Evolutionary conservation across 1,140 invertebrate species (phyloP).

Genomic region (Eueides isabella): DNA sequence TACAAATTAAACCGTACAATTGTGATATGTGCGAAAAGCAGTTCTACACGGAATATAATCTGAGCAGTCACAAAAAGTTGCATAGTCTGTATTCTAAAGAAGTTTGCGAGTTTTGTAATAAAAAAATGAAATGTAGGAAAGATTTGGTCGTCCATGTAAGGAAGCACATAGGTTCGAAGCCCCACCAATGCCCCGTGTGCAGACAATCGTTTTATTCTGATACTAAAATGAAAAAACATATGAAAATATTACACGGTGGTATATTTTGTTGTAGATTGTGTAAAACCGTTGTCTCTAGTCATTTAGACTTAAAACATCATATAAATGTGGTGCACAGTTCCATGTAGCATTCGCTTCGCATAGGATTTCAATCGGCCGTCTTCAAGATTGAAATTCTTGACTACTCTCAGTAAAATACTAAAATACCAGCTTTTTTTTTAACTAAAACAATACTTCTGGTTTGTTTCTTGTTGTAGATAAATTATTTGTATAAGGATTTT

Average conservation of each 20-base stretch:
- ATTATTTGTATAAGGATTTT: neutral
- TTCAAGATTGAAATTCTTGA: neutral
- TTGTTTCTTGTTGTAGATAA: neutral
- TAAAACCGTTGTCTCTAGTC: conserved; percentile 55
- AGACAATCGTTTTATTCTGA: conserved; percentile 60
- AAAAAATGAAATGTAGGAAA: conserved; percentile 59
- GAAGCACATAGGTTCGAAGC: conserved; percentile 68
- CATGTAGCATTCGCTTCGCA: conserved; percentile 46
- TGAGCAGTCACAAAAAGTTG: conserved; percentile 64
- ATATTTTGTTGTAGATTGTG: conserved; percentile 65
- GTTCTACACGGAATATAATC: conserved; percentile 66
- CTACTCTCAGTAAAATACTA: neutral
- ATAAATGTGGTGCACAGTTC: conserved; percentile 61
- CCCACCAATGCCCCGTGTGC: conserved; percentile 62
- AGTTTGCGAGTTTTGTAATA: conserved; percentile 63
- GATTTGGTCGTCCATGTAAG: conserved; percentile 67
- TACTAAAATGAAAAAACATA: conserved; percentile 56
- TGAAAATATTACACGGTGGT: conserved; percentile 65
- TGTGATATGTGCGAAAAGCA: conserved; percentile 73
- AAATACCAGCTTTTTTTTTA: neutral
- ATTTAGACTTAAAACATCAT: conserved; percentile 60
- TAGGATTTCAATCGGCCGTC: neutral
- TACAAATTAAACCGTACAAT: conserved; percentile 73
- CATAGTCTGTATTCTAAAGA: conserved; percentile 61
- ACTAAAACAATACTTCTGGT: neutral